phyloP scores from a whole-genome alignment of 1,140 invertebrate genomes.

The Phocides pigmalion region DNA sequence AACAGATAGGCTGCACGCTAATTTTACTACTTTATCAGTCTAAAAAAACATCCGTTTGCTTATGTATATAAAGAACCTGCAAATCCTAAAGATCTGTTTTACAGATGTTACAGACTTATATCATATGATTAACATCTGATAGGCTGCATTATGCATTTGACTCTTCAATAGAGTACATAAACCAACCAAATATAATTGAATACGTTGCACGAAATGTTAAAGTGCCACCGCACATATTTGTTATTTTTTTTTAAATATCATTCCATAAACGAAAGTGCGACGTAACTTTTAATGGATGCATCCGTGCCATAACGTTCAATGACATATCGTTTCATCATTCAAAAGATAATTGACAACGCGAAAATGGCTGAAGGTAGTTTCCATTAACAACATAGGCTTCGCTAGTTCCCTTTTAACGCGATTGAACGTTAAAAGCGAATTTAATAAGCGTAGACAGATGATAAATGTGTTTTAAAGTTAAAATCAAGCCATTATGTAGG shows the following conservation, averaged over 20 bases:
- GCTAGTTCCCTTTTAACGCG: background rate
- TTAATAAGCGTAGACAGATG: background rate
- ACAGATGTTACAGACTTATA: too few species aligned
- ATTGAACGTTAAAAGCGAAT: slow-evolving; percentile 12
- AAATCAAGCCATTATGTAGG: background rate
- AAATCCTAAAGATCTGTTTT: too few species aligned
- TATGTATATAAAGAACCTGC: too few species aligned
- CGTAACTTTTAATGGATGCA: background rate
- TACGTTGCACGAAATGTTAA: too few species aligned
- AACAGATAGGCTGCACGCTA: too few species aligned
- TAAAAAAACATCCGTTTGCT: too few species aligned
- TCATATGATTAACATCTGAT: too few species aligned
- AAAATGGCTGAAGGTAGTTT: slow-evolving; percentile 6
- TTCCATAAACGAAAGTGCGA: background rate
- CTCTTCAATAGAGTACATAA: too few species aligned
- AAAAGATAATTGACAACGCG: slow-evolving; percentile 17
- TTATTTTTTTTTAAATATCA: background rate
- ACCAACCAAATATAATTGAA: too few species aligned
- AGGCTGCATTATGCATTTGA: too few species aligned
- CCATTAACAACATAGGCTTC: background rate
- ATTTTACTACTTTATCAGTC: too few species aligned
- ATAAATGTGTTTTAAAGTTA: background rate
- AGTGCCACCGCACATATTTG: too few species aligned
- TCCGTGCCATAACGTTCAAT: background rate
- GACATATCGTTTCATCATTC: slow-evolving; percentile 8